Percentiles rank a stretch among this genome's conserved stretches.
Evolutionary conservation across 2,888 invertebrate genomes (phyloP).

Genomic region (Saturnia pavonia): DNA sequence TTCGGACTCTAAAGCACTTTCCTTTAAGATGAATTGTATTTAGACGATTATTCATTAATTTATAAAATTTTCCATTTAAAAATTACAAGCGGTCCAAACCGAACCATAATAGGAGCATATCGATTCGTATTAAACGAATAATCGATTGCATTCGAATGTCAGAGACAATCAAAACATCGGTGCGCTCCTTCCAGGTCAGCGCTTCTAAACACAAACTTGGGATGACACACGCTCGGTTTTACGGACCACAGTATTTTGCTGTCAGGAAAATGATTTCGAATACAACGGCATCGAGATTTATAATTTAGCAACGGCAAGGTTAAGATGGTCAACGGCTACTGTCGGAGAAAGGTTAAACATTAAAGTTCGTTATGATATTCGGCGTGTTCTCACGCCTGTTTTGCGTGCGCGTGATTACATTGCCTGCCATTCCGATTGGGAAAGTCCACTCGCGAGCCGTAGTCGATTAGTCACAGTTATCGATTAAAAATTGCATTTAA

Average conservation of each 20-base stretch:
- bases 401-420: constrained; percentile 57
- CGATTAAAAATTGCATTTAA: constrained; percentile 30
- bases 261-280: constrained; percentile 18
- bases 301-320: constrained; percentile 18
- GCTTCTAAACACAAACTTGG: constrained; percentile 74
- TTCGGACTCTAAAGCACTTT: too few species aligned
- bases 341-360: constrained; percentile 66
- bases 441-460: constrained; percentile 57
- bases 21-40: not conserved
- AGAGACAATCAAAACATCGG: constrained; percentile 77
- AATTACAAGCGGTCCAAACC: constrained; percentile 30
- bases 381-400: constrained; percentile 70
- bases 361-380: constrained; percentile 65
- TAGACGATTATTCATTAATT: not conserved
- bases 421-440: constrained; percentile 51
- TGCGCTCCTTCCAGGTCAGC: constrained; percentile 67
- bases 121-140: constrained; percentile 72
- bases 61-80: constrained; percentile 45
- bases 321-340: constrained; percentile 35
- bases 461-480: constrained; percentile 65
- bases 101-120: constrained; percentile 48
- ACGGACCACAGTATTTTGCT: constrained; percentile 35
- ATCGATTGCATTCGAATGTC: constrained; percentile 78
- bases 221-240: constrained; percentile 69
- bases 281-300: constrained; percentile 14